Base-by-base conservation (phyloP, 2,888 invertebrate species). In the Zele albiditarsus region DNA sequence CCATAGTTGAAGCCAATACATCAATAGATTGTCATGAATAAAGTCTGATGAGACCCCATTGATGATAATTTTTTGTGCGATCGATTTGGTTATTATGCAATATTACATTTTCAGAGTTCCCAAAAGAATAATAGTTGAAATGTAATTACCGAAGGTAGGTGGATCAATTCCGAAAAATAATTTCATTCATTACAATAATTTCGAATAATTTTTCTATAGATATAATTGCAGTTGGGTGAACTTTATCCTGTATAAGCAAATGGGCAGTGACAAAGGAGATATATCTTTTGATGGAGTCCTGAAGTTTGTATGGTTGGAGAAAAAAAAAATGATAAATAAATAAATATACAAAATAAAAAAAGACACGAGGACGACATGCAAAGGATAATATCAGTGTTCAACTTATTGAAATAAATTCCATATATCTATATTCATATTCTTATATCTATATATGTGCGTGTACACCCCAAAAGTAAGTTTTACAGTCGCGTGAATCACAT, bases 401-500 rank as follows among this genome's bases (percentile, higher is more conserved):
- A 72, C 57, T 42, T 57, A 28, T 46, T 62, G 25, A 53, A 53
- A 53, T 53, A n/a, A 53, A 53, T 23, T 53, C 53, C 20, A 53
- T 53, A 53, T 53, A 53, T 53, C 53, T 53, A 20, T 53, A 53
- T 53, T 53, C n/a, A 53, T 53, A 20, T 53, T 20, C 5, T 12
- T 42, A 12, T 42, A 12, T 42, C 2, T 20, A 8, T 53, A 10
- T 53, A 53, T 20, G 53, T 53, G 53, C 53, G 53, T 53, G 53
- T 20, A 53, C 53, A 53, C 53, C 53, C 53, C 53, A n/a, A 53
- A 53, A 53, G 23, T 53, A 20, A 20, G 53, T 53, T 53, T 53
- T 53, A 42, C 60, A 42, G 42, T 53, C 68, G 74, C 63, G 77
- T 82, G 84, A 82, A 84, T 84, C 82, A 84, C 84, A 80, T 84